phyloP scores from a whole-genome alignment of 1,140 invertebrate genomes.

The Chironomus striatipennis region DNA sequence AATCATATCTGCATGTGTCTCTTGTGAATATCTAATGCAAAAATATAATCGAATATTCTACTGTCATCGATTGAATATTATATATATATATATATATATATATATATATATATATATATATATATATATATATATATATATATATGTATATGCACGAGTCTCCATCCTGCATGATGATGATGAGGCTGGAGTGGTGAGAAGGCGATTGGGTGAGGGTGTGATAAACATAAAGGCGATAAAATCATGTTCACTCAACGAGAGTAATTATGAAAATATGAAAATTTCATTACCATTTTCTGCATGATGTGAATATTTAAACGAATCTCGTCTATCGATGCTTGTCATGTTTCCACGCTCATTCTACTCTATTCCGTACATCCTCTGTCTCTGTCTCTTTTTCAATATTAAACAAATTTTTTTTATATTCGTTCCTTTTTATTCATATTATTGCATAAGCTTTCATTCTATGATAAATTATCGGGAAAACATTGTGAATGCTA shows the following conservation, averaged over 20 bases:
- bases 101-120: too few relatives aligned
- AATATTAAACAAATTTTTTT: not conserved
- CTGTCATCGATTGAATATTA: not conserved
- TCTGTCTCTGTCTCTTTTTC: not conserved
- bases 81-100: too few relatives aligned
- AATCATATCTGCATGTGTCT: not conserved
- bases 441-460: too few relatives aligned
- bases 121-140: too few relatives aligned
- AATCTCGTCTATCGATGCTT: not conserved
- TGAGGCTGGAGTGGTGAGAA: not conserved
- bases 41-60: not conserved
- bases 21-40: constrained; percentile 13
- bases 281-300: constrained; percentile 18
- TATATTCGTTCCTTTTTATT: too few relatives aligned
- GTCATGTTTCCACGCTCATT: not conserved
- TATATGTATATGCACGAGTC: too few relatives aligned
- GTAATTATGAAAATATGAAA: constrained; percentile 24
- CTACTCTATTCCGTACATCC: not conserved
- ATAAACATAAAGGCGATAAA: constrained; percentile 15
- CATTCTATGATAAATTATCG: not conserved
- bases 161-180: not conserved
- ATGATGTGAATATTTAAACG: constrained; percentile 19
- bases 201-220: not conserved
- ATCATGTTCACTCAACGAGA: constrained; percentile 16
- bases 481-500: not conserved